phyloP scores from a whole-genome alignment of 2,797 vertebrate genomes.

The Tympanoctomys barrerae region DNA sequence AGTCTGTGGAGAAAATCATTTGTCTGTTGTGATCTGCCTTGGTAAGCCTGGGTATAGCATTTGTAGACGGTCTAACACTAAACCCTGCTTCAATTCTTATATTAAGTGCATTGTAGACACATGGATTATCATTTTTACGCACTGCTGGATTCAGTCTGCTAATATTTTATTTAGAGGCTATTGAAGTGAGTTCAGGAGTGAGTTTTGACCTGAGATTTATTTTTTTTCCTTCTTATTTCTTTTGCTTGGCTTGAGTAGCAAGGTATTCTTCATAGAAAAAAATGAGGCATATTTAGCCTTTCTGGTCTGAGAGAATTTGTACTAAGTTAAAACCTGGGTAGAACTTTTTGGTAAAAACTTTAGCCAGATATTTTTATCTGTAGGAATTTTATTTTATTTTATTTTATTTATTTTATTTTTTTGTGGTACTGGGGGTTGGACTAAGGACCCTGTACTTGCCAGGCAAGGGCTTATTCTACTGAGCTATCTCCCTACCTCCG shows the following conservation, averaged over 20 bases:
- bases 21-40: not conserved
- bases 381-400: not conserved
- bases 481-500: no score
- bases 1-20: not conserved
- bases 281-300: not conserved
- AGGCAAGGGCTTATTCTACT: no score
- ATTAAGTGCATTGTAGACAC: not conserved
- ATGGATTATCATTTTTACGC: not conserved
- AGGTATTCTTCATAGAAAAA: not conserved
- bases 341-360: not conserved
- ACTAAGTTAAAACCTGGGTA: not conserved
- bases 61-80: not conserved
- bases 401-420: no score
- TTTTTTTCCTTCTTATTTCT: not conserved
- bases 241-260: not conserved
- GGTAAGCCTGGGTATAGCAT: not conserved
- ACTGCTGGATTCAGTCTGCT: not conserved
- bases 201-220: not conserved
- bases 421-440: no score
- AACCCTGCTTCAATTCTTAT: not conserved
- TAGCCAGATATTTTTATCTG: not conserved
- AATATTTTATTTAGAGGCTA: conserved; percentile 41
- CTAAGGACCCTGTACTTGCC: no score
- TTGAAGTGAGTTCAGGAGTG: not conserved
- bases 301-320: not conserved